Percentiles rank a stretch among this genome's conserved stretches.
Evolutionary conservation across 2,888 invertebrate genomes (phyloP).

Genomic region (Lymantria monacha): DNA sequence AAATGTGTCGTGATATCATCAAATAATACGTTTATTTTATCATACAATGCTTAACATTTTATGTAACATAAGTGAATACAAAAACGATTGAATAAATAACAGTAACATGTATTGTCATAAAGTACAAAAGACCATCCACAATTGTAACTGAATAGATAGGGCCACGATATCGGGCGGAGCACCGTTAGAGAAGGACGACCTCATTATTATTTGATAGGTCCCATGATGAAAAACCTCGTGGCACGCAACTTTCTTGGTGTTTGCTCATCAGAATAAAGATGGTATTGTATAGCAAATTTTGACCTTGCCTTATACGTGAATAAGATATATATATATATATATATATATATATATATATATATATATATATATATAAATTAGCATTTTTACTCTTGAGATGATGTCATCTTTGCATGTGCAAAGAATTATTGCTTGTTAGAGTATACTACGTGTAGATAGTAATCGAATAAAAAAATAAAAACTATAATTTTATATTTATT

Average conservation of each 20-base stretch:
- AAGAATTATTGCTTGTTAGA: no score
- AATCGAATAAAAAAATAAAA: no score
- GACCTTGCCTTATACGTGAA: slow-evolving; percentile 59
- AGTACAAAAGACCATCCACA: slow-evolving; percentile 65
- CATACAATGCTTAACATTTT: slow-evolving; percentile 31
- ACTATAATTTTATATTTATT: slow-evolving; percentile 60
- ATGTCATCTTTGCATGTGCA: no score
- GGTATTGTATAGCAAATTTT: slow-evolving; percentile 66
- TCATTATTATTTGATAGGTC: slow-evolving; percentile 78
- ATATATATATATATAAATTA: no score
- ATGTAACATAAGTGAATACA: slow-evolving; percentile 45
- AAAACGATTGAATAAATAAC: slow-evolving; percentile 57
- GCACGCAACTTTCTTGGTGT: slow-evolving; percentile 76
- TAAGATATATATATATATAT: no score
- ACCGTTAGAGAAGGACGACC: slow-evolving; percentile 62
- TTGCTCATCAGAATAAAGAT: slow-evolving; percentile 75
- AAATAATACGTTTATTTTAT: slow-evolving; percentile 32
- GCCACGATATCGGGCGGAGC: slow-evolving; percentile 60
- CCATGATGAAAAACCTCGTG: slow-evolving; percentile 73
- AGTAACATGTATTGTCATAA: slow-evolving; percentile 62
- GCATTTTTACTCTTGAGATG: no score
- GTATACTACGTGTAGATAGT: no score
- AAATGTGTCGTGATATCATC: slow-evolving; percentile 20
- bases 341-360: no score
- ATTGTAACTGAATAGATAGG: slow-evolving; percentile 64